Conservation (phyloP, 2,888 invertebrate genomes). For the Scaptomyza tumidula region DNA sequence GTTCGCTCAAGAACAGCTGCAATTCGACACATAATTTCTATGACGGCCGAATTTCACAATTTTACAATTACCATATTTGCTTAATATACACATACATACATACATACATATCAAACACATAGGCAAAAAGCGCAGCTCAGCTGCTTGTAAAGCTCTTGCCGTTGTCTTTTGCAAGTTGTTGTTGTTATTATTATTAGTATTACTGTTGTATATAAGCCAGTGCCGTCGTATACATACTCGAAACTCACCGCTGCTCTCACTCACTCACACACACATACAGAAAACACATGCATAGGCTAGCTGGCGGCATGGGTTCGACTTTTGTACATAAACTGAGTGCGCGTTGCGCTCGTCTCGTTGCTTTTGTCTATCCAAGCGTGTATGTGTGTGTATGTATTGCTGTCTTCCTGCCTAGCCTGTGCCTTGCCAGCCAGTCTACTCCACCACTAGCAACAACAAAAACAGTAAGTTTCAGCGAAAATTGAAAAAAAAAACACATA, state of each 20-base stretch:
- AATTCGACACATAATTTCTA: constrained; percentile 26
- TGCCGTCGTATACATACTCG: constrained; percentile 20
- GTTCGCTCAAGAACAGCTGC: constrained; percentile 18
- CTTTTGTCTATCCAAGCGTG: constrained; percentile 76
- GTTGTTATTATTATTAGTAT: constrained; percentile 23
- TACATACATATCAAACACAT: background rate
- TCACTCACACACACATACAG: constrained; percentile 11
- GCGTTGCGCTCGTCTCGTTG: constrained; percentile 54
- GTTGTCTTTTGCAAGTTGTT: constrained; percentile 41
- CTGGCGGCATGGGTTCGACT: constrained; percentile 61
- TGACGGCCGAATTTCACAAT: constrained; percentile 54
- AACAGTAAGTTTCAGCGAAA: constrained; percentile 30
- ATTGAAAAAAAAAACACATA: constrained; percentile 35
- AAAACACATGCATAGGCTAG: constrained; percentile 5
- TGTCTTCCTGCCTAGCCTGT: constrained; percentile 8
- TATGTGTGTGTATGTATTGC: constrained; percentile 31
- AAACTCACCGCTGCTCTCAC: constrained; percentile 30
- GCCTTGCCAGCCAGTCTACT: constrained; percentile 29
- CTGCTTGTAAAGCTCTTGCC: constrained; percentile 53
- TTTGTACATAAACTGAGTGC: constrained; percentile 62
- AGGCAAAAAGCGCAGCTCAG: constrained; percentile 47
- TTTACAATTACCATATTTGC: constrained; percentile 46
- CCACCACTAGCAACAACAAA: constrained; percentile 38
- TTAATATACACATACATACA: constrained; percentile 20
- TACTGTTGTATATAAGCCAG: constrained; percentile 42